Evolutionary conservation across 2,797 vertebrate genomes (phyloP), one percentile per base, ranked within the genome.

Genomic region (Neopelma chrysocephalum): DNA sequence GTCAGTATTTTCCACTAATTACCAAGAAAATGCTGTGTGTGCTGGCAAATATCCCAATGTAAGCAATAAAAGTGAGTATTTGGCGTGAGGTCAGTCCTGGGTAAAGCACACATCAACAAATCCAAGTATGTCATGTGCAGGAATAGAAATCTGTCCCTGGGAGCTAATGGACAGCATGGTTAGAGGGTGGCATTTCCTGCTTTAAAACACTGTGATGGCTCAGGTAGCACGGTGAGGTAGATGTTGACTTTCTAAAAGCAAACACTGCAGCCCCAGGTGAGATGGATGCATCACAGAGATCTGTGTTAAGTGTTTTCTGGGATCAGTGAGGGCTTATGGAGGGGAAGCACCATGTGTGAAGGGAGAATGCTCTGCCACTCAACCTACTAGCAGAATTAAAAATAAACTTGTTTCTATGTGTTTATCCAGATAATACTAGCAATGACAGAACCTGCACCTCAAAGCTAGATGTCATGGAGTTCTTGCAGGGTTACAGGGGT

Each of bases 1-100:
- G n/a, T 72, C 65, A 16, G 42, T 81, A 36, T 94, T 96, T 96
- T 95, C 91, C 84, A 87, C 72, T 96, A 89, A 94, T 96, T 96
- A 83, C 54, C 53, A 61, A 51, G 68, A 81, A 81, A 91, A 87
- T 58, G 31, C 27, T 61, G 10, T 81, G 22, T 70, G n/a, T 78
- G 34, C 81, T 95, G 92, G 94, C 87, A 89, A 54, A 89, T n/a
- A 54, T 89, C 65, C 92, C 82, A 69, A 16, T 12, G 3, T 34
- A 57, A 89, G 71, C 71, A 85, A 85, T 89, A 75, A 65, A 92
- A 88, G 51, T 18, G n/a, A 8, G 1, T 56, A 11, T 56, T 89
- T 95, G 91, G 65, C 65, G 71, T 20, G 69, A 71, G 51, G 79
- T 92, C 87, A 78, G 76, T 40, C 50, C 61, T 0, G 2, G 79